Conservation (phyloP, 2,888 invertebrate species). For the Catocala nupta region DNA sequence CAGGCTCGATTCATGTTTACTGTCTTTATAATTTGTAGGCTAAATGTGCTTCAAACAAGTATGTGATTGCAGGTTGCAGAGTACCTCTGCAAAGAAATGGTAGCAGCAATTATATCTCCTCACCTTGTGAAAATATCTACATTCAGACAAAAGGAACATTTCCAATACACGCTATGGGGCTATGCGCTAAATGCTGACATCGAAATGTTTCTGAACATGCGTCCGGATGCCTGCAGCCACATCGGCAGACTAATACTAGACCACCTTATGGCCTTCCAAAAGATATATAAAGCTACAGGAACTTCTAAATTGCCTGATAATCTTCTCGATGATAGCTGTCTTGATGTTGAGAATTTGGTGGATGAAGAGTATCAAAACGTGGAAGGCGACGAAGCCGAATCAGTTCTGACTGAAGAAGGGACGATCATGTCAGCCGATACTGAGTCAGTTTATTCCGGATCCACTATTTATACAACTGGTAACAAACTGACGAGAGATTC, state of each 20-base stretch:
- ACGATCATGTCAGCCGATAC: constrained; percentile 77
- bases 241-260: constrained; percentile 86
- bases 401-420: constrained; percentile 77
- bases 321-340: constrained; percentile 70
- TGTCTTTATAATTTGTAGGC: too few relatives aligned
- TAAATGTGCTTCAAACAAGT: background rate
- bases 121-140: constrained; percentile 81
- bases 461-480: constrained; percentile 76
- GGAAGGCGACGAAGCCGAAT: constrained; percentile 78
- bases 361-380: constrained; percentile 84
- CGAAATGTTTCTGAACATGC: constrained; percentile 87
- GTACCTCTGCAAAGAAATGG: constrained; percentile 89
- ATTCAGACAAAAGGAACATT: constrained; percentile 83
- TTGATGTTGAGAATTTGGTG: constrained; percentile 78
- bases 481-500: constrained; percentile 74
- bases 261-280: constrained; percentile 84
- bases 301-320: constrained; percentile 69
- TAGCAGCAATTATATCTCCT: constrained; percentile 84
- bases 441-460: constrained; percentile 78
- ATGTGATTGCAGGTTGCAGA: constrained; percentile 83
- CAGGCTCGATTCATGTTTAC: too few relatives aligned
- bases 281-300: constrained; percentile 77
- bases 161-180: constrained; percentile 87
- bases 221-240: constrained; percentile 86
- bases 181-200: constrained; percentile 86